Percentiles rank a stretch among this genome's conserved stretches.
Conservation (phyloP, 2,888 invertebrate genomes). For the Sesamia inferens region DNA sequence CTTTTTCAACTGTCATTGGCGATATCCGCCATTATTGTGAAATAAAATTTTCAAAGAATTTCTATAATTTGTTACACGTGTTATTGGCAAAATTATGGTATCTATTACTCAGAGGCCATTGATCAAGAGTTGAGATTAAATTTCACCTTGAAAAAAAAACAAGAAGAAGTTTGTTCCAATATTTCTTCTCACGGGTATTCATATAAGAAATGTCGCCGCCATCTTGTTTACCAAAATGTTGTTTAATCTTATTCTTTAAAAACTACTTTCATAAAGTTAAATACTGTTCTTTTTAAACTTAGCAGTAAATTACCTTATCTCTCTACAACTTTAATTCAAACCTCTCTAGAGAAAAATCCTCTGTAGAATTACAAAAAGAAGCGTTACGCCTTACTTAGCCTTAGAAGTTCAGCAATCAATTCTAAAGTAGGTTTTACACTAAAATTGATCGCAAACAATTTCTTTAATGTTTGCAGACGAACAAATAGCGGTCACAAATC, state of each 20-base stretch:
- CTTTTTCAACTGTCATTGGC: too few species aligned
- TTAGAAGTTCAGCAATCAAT: conserved; percentile 16
- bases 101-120: too few species aligned
- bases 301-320: not conserved
- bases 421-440: conserved; percentile 28
- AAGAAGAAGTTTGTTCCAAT: too few species aligned
- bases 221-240: not conserved
- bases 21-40: too few species aligned
- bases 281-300: not conserved
- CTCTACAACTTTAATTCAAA: not conserved
- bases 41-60: too few species aligned
- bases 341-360: not conserved
- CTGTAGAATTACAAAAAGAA: conserved; percentile 13
- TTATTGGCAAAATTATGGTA: too few species aligned
- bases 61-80: too few species aligned
- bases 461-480: conserved; percentile 23
- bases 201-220: not conserved
- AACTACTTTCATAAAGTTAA: too few species aligned
- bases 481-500: conserved; percentile 38
- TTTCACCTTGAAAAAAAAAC: too few species aligned
- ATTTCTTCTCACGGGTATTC: not conserved
- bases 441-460: conserved; percentile 32
- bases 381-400: conserved; percentile 3
- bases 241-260: not conserved
- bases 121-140: too few species aligned